Base-by-base conservation (phyloP, 2,888 invertebrate genomes). In the Junonia oenone region DNA sequence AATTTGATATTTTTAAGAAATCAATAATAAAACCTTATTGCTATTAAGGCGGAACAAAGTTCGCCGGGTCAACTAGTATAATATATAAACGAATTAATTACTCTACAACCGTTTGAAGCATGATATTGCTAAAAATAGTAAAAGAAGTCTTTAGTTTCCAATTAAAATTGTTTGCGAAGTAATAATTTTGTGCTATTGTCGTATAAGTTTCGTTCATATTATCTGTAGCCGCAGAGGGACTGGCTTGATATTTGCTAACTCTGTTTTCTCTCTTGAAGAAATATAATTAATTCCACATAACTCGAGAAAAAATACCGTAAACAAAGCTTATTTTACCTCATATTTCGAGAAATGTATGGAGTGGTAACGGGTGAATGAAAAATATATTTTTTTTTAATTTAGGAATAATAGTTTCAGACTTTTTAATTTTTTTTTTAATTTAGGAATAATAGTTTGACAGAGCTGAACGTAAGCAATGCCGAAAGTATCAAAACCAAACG, bases 241-340 rank as follows among this genome's bases (percentile, higher is more conserved):
- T 11, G 9, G 11, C 27, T 40, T 45, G 40, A 53, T 46, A 50
- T 58, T 58, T 38, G 14, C 55, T 47, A 45, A 19, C 17, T 29
- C 11, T 51, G 15, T 54, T 55, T 48, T 48, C 45, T 29, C 29
- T 37, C 11, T 31, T 29, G 38, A 38, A 15, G 19, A 35, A 35
- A 56, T 33, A 29, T 19, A 43, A 8, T 19, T 33, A 22, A 51
- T 35, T 58, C 27, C 33, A 54, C 53, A 27, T 45, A 55, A 33
- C 33, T 49, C 45, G 43, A 55, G 48, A 45, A 26, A n/a, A 43
- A 43, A 22, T 26, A 43, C 15, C 35, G 54, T 15, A 54, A 54
- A 53, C 40, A 53, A 19, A 19, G 14, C 13, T 33, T 43, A 27
- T 49, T 55, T 33, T 6, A 37, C 37, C 15, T 38, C 11, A 2